Evolutionary conservation across 2,888 invertebrate genomes (phyloP), one percentile per base, ranked within the genome.

Genomic region (Holacanthella duospinosa): DNA sequence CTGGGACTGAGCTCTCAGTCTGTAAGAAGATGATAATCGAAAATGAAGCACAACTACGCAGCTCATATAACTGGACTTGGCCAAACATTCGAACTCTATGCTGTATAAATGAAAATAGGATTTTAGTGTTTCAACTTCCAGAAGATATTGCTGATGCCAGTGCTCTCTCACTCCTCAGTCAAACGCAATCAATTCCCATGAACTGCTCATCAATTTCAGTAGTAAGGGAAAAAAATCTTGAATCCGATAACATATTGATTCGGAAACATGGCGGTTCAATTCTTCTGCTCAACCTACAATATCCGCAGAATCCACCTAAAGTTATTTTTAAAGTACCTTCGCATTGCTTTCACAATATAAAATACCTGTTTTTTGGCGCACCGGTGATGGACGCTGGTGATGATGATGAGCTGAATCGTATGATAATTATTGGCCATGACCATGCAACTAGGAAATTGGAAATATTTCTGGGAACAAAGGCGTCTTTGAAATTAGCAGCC

Each of bases 41-140:
- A 56, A 26, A 27, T 24, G 43, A 55, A 12, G 19, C 21, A 21
- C 21, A n/a, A 25, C 19, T 61, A 24, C 28, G 9, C 21, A 36
- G 24, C 16, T 64, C 62, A 9, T 61, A 71, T 24, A 63, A 61
- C 58, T 72, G 71, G 71, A 55, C 59, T 9, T 72, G 71, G 72
- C 66, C 68, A 1, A 67, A 62, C 36, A 55, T 59, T 26, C 59
- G 60, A 21, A 59, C 59, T 4, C 4, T 59, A 2, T 59, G 59
- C 36, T 29, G 59, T n/a, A 59, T 59, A 3, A 59, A 27, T 6
- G 44, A 59, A 6, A 36, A 36, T 6, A 43, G 28, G 6, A n/a
- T 59, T 6, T 27, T 59, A 25, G 28, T 59, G 6, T 59, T 19
- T n/a, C n/a, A 44, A 24, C 44, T 59, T 24, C 59, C 59, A 44